Evolutionary conservation across 2,797 vertebrate species (phyloP), one percentile per base, ranked within the genome.

Genomic region (Bovichtus diacanthus): DNA sequence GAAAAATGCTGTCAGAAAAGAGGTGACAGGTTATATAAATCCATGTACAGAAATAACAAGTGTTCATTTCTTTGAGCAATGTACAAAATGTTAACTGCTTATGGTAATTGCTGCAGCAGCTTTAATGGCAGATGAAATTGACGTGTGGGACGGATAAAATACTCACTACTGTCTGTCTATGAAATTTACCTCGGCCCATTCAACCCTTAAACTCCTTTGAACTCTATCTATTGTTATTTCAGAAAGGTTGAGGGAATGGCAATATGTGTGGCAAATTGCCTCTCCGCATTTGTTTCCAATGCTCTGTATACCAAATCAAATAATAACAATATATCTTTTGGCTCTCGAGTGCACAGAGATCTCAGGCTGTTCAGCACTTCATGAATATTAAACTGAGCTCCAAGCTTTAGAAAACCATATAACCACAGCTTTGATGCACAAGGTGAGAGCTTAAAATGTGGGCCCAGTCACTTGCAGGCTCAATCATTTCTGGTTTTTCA

Each of bases 341-440:
- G 12, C 71, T 80, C 36, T 71, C 58, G 55, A 80, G 59, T 53
- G 50, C 46, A 23, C 44, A 74, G 61, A 72, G 44, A 88, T 80
- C 59, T 74, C 72, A 43, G 50, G 43, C 47, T 80, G 63, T 74
- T 78, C 75, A 70, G 63, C 51, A 55, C 51, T 72, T 89, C 73
- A 88, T 91, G 79, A 85, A 91, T 93, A 90, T 88, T 90, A 86
- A 93, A 86, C 64, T 31, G 2, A 53, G 81, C 82, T 82, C 64
- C 53, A 58, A 89, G 84, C 80, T 65, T 80, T 73, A 66, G 38
- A 76, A n/a, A 90, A 78, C 77, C 69, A 77, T 73, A 68, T 70
- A 75, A 83, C 82, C 27, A 27, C 46, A 58, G 51, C 69, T 76
- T 70, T 76, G 81, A 77, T 67, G 60, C 54, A 53, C 66, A 46